These are phyloP conservation scores for Cryptocheilus praepositus DNA, from an alignment of 2,888 invertebrate genomes.

Conservation along the genomic window DNA sequence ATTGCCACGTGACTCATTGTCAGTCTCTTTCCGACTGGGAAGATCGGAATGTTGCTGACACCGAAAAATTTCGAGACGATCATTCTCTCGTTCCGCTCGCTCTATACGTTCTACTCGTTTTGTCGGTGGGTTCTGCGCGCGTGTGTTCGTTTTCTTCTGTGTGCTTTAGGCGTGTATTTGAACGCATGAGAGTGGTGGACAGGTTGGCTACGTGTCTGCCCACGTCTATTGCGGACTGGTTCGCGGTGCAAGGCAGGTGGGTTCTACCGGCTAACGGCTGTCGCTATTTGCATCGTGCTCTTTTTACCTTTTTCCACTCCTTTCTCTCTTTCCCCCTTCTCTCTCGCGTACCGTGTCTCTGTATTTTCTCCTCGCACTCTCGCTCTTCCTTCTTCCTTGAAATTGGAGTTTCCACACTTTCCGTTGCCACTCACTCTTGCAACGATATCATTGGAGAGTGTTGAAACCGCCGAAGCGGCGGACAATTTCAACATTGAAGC, in stretches of 20 bases:
- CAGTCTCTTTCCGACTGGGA: no score
- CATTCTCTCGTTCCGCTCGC: neutral
- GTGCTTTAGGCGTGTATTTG: neutral
- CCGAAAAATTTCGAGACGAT: no score
- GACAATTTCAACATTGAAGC: no score
- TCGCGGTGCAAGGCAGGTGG: slow-evolving; percentile 46
- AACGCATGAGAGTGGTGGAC: slow-evolving; percentile 15
- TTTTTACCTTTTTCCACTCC: slow-evolving; percentile 1
- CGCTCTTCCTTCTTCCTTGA: neutral
- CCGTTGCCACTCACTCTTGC: no score
- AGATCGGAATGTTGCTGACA: no score
- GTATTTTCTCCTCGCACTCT: neutral
- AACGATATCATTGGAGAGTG: no score
- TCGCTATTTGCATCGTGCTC: slow-evolving; percentile 38
- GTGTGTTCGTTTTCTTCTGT: neutral
- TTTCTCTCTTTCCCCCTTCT: slow-evolving; percentile 2
- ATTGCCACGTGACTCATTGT: no score
- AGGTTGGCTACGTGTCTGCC: slow-evolving; percentile 28
- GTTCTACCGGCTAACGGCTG: slow-evolving; percentile 33
- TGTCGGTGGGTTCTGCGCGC: neutral
- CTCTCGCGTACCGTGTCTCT: neutral
- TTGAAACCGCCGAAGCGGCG: no score
- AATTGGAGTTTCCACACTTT: no score
- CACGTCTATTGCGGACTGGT: slow-evolving; percentile 41
- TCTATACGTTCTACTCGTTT: no score